A percentile compares a stretch with the other conserved stretches of the same genome.
Evolutionary conservation across 2,888 invertebrate genomes (phyloP).

Genomic region (Acrobasis repandana): DNA sequence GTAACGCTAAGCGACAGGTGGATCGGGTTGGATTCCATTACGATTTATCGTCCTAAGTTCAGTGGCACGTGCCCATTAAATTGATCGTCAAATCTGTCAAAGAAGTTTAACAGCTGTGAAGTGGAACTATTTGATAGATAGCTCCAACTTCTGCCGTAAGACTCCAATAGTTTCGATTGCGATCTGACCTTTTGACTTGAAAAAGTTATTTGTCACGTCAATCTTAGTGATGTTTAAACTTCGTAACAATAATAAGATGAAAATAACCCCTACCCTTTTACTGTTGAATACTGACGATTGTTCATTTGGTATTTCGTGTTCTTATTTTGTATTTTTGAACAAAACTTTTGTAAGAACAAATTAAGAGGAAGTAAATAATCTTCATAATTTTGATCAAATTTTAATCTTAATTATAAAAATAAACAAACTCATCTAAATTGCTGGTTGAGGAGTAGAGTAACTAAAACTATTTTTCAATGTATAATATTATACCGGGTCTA

Average conservation of each 20-base stretch:
- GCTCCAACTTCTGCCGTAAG: conserved; percentile 22
- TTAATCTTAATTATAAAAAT: too few relatives aligned
- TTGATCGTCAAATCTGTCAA: conserved; percentile 38
- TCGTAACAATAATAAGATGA: neutral
- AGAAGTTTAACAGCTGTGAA: conserved; percentile 36
- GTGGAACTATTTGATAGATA: conserved; percentile 33
- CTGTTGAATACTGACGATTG: too few relatives aligned
- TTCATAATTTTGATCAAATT: too few relatives aligned
- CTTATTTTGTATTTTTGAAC: too few relatives aligned
- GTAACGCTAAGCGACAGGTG: conserved; percentile 42
- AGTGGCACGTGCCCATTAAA: conserved; percentile 42
- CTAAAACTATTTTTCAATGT: too few relatives aligned
- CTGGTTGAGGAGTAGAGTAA: too few relatives aligned
- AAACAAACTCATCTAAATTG: too few relatives aligned
- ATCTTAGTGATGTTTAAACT: neutral
- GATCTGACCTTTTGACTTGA: conserved; percentile 14
- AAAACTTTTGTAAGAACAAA: too few relatives aligned
- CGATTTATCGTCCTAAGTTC: conserved; percentile 48
- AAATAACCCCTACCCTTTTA: too few relatives aligned
- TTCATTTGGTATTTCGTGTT: too few relatives aligned
- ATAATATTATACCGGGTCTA: too few relatives aligned
- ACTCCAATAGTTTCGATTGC: conserved; percentile 19
- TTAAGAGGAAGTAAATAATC: too few relatives aligned
- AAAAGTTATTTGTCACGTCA: conserved; percentile 17
- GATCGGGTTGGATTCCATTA: conserved; percentile 35